A percentile compares a stretch with the other conserved stretches of the same genome.
phyloP scores from a whole-genome alignment of 1,140 invertebrate genomes.

The Anoplophora glabripennis region DNA sequence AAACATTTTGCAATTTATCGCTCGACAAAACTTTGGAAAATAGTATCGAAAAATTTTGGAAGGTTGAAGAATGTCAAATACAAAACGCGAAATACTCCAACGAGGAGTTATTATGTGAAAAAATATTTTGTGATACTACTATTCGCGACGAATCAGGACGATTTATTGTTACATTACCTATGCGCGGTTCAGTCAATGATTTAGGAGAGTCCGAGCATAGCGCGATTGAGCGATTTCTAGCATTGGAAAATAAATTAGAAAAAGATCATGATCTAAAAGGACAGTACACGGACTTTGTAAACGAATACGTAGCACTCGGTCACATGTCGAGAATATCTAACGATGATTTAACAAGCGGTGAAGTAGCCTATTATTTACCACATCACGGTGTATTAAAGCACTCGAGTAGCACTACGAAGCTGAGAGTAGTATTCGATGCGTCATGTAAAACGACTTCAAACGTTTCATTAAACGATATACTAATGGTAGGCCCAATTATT shows the following conservation, averaged over 20 bases:
- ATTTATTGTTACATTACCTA: conserved; percentile 7
- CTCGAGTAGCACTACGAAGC: conserved; percentile 9
- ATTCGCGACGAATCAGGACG: background rate
- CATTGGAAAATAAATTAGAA: conserved; percentile 6
- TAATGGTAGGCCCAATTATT: conserved; percentile 30
- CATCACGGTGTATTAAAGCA: conserved; percentile 37
- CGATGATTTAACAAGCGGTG: background rate
- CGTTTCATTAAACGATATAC: conserved; percentile 33
- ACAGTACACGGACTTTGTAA: conserved; percentile 1
- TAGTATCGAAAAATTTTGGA: background rate
- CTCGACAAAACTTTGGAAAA: too few species aligned
- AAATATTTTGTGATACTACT: conserved; percentile 1
- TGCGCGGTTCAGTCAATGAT: background rate
- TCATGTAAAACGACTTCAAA: conserved; percentile 20
- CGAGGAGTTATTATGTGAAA: too few species aligned
- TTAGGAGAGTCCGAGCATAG: background rate
- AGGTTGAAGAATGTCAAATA: background rate
- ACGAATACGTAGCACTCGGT: conserved; percentile 1
- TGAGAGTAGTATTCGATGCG: conserved; percentile 29
- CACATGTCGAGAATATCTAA: conserved; percentile 1
- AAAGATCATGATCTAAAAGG: conserved; percentile 1
- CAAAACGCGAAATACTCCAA: too few species aligned
- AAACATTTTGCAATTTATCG: too few species aligned
- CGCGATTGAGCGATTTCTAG: background rate
- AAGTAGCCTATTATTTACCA: conserved; percentile 25